A percentile compares a stretch with the other conserved stretches of the same genome.
Conservation (phyloP, 2,888 invertebrate genomes). For the Drosophila subsilvestris region DNA sequence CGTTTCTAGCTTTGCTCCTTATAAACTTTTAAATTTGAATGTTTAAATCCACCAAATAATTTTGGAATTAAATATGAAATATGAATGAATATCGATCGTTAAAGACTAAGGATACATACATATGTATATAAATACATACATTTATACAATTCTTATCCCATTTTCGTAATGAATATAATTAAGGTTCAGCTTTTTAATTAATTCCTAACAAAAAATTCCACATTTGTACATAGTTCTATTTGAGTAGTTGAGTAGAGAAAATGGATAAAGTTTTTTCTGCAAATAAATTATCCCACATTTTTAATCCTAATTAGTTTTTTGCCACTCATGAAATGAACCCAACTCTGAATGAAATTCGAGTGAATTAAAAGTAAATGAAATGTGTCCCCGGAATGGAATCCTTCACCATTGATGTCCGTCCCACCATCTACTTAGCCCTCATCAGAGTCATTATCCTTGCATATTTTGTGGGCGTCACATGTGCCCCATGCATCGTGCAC, state of each 20-base stretch:
- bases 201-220: not conserved
- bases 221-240: too few species aligned
- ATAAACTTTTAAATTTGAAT: too few species aligned
- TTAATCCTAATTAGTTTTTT: constrained; percentile 1
- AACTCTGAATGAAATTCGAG: not conserved
- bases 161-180: not conserved
- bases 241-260: not conserved
- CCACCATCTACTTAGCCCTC: not conserved
- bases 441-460: constrained; percentile 29
- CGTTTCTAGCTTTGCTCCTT: too few species aligned
- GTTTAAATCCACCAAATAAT: too few species aligned
- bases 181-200: not conserved
- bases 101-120: too few species aligned
- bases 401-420: constrained; percentile 2
- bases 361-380: constrained; percentile 12
- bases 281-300: not conserved
- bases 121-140: too few species aligned
- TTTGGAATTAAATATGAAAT: too few species aligned
- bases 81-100: too few species aligned
- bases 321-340: not conserved
- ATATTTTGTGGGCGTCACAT: constrained; percentile 30
- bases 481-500: constrained; percentile 16
- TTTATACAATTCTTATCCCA: too few species aligned
- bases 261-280: not conserved
- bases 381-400: not conserved